These are phyloP conservation scores for Torymus aiolomorphi DNA, from an alignment of 2,888 invertebrate genomes.

Conservation along the genomic window DNA sequence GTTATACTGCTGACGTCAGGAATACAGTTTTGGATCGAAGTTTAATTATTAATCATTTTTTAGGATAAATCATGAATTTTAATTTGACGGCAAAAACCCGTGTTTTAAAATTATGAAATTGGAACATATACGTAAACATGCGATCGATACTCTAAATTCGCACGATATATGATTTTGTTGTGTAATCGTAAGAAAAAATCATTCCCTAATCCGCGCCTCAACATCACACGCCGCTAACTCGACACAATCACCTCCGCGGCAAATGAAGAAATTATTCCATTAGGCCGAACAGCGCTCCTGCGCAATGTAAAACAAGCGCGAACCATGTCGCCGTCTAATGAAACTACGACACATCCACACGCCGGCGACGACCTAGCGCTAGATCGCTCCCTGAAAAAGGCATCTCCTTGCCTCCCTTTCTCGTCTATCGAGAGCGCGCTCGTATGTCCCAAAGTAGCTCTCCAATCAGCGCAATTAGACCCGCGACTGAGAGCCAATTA, in stretches of 20 bases:
- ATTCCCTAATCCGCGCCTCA: background rate
- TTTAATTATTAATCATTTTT: background rate
- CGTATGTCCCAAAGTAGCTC: constrained; percentile 23
- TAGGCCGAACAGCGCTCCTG: background rate
- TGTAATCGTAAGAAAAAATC: no score
- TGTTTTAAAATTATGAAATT: no score
- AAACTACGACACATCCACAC: constrained; percentile 6
- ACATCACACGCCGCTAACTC: no score
- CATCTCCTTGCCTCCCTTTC: background rate
- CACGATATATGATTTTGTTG: no score
- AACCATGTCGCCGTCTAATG: background rate
- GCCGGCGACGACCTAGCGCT: constrained; percentile 19
- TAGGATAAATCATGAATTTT: no score
- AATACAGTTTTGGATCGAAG: background rate
- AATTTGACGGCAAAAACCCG: no score
- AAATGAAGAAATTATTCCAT: no score
- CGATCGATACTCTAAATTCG: no score
- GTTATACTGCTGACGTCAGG: background rate
- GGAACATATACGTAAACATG: no score
- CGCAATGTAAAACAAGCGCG: background rate
- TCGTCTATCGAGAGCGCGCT: constrained; percentile 3
- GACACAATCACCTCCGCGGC: no score
- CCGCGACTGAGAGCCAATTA: background rate
- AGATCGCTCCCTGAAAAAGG: constrained; percentile 40
- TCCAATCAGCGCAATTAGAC: constrained; percentile 38